phyloP scores from a whole-genome alignment of 1,140 invertebrate species.

The Rhagoletis zephyria region DNA sequence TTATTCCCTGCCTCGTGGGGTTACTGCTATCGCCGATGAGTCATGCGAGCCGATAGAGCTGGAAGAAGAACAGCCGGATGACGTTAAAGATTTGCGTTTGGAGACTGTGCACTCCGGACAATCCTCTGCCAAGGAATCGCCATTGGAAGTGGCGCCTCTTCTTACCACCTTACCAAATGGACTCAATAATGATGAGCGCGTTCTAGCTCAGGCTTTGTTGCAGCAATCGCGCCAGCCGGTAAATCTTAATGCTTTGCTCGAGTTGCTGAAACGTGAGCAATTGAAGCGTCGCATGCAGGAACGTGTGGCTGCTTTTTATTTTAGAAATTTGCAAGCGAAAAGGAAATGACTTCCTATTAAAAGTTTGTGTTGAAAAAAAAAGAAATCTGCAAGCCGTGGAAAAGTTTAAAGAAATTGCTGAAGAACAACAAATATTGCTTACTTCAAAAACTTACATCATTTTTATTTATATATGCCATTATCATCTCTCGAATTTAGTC shows the following conservation, averaged over 20 bases:
- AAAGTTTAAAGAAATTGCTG: too few relatives aligned
- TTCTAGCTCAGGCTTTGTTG: constrained; percentile 56
- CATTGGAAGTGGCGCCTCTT: not conserved
- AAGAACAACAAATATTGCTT: too few relatives aligned
- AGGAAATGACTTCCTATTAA: constrained; percentile 58
- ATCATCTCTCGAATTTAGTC: too few relatives aligned
- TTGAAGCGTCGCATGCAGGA: constrained; percentile 64
- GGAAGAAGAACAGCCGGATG: not conserved
- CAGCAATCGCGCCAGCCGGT: not conserved
- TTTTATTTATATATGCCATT: too few relatives aligned
- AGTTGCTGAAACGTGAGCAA: constrained; percentile 61
- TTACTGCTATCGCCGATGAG: not conserved
- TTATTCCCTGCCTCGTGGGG: not conserved
- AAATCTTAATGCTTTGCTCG: not conserved
- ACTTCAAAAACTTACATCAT: too few relatives aligned
- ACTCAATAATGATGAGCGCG: not conserved
- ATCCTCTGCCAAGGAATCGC: not conserved
- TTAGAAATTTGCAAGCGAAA: constrained; percentile 65
- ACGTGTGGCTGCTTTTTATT: constrained; percentile 63
- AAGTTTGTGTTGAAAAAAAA: too few relatives aligned
- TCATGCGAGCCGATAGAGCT: not conserved
- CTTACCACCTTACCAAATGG: constrained; percentile 11
- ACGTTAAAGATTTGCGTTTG: not conserved
- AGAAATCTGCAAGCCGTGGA: too few relatives aligned
- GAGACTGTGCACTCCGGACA: not conserved